A percentile compares a stretch with the other conserved stretches of the same genome.
Evolutionary conservation across 2,888 invertebrate species (phyloP).

Genomic region (Dryocosmus kuriphilus): DNA sequence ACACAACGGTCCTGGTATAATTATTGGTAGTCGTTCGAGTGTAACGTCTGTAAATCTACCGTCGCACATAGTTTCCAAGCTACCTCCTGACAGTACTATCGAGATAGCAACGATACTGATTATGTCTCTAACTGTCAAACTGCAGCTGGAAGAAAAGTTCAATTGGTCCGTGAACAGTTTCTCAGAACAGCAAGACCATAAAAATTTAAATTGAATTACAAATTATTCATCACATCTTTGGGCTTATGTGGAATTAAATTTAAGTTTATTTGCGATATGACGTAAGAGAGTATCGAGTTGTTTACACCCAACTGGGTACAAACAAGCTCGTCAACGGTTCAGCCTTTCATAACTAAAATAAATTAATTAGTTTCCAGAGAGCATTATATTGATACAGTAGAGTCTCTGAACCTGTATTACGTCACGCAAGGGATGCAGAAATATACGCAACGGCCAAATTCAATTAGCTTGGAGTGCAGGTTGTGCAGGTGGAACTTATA

Average conservation of each 20-base stretch:
- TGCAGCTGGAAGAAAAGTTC: too few species aligned
- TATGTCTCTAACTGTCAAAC: too few species aligned
- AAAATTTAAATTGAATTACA: too few species aligned
- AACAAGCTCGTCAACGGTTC: slow-evolving; percentile 19
- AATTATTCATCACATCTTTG: background rate
- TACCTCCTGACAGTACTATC: background rate
- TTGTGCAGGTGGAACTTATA: background rate
- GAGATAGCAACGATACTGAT: too few species aligned
- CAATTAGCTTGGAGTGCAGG: slow-evolving; percentile 24
- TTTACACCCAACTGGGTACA: slow-evolving; percentile 4
- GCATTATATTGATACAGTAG: slow-evolving; percentile 24
- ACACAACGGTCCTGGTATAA: background rate
- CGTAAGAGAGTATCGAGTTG: background rate
- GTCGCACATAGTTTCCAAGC: background rate
- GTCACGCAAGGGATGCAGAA: slow-evolving; percentile 23
- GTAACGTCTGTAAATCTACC: slow-evolving; percentile 25
- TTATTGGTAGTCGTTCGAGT: slow-evolving; percentile 28
- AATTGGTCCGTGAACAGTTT: too few species aligned
- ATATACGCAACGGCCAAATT: background rate
- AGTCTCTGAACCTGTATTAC: slow-evolving; percentile 21
- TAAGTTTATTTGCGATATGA: background rate
- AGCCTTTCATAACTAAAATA: slow-evolving; percentile 35
- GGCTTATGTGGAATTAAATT: background rate
- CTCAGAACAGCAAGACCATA: too few species aligned
- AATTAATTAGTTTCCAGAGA: slow-evolving; percentile 41